Evolutionary conservation across 2,888 invertebrate species (phyloP).

Genomic region (Drosophila nr. perissopoda): DNA sequence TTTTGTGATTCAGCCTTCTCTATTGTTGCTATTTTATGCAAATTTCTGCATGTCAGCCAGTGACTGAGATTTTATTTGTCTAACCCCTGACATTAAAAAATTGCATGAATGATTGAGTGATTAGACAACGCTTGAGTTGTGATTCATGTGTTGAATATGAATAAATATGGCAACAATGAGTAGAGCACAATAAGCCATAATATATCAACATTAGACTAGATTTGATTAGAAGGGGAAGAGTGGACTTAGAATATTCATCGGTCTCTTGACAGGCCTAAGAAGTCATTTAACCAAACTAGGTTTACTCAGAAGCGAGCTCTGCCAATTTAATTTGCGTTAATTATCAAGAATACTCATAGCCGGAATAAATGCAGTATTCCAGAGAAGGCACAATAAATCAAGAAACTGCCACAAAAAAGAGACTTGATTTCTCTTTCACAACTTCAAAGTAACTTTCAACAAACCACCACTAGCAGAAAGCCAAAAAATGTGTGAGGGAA

Average conservation of each 20-base stretch:
- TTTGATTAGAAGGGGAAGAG: neutral
- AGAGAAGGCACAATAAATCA: neutral
- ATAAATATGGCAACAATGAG: neutral
- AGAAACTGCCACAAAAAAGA: neutral
- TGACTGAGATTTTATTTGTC: constrained; percentile 35
- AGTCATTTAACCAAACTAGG: neutral
- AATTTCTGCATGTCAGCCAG: constrained; percentile 40
- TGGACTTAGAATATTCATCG: neutral
- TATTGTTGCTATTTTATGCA: constrained; percentile 65
- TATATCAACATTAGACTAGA: neutral
- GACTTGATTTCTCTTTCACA: neutral
- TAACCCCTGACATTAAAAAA: constrained; percentile 23
- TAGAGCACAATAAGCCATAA: neutral
- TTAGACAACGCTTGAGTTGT: constrained; percentile 1
- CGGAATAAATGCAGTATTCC: neutral
- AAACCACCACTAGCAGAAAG: neutral
- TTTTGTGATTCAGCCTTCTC: constrained; percentile 8
- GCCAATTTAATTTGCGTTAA: neutral
- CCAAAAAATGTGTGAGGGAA: neutral
- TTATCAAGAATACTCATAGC: neutral
- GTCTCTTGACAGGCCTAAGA: neutral
- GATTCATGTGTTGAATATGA: neutral
- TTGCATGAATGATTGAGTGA: constrained; percentile 8
- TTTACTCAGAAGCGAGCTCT: neutral
- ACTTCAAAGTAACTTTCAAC: neutral